A percentile compares a stretch with the other conserved stretches of the same genome.
phyloP scores from a whole-genome alignment of 1,140 invertebrate species.

The Aradophagus sp. region DNA sequence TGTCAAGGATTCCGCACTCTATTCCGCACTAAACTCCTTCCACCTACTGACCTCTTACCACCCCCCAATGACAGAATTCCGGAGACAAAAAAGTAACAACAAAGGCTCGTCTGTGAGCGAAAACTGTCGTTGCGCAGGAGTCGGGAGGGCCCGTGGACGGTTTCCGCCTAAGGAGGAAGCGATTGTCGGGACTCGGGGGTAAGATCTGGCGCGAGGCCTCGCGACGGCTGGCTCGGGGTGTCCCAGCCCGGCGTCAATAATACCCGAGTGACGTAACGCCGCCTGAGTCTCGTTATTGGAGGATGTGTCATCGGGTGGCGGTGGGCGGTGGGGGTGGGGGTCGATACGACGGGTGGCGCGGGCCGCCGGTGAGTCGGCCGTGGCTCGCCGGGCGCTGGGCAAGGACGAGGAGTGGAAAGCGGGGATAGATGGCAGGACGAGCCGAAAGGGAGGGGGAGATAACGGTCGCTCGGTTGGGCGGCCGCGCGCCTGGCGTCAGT shows the following conservation, averaged over 20 bases:
- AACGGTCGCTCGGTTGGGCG: conserved; percentile 52
- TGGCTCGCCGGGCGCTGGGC: conserved; percentile 26
- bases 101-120: too few relatives aligned
- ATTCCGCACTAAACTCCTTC: too few relatives aligned
- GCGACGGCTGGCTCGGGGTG: too few relatives aligned
- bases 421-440: conserved; percentile 25
- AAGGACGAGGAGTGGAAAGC: conserved; percentile 25
- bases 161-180: too few relatives aligned
- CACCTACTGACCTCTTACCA: too few relatives aligned
- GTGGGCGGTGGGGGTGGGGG: conserved; percentile 59
- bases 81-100: too few relatives aligned
- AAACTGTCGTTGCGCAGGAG: too few relatives aligned
- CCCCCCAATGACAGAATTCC: too few relatives aligned
- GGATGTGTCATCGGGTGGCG: conserved; percentile 70
- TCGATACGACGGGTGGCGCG: conserved; percentile 41
- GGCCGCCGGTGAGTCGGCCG: conserved; percentile 51
- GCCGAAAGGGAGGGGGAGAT: conserved; percentile 49
- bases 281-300: conserved; percentile 69
- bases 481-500: conserved; percentile 42
- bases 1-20: too few relatives aligned
- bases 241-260: conserved; percentile 69
- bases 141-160: too few relatives aligned
- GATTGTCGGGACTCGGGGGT: too few relatives aligned
- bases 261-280: conserved; percentile 70
- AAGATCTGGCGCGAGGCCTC: too few relatives aligned